Evolutionary conservation across 2,888 invertebrate species (phyloP), one percentile per base, ranked within the genome.

Genomic region (Sinelater perroti): DNA sequence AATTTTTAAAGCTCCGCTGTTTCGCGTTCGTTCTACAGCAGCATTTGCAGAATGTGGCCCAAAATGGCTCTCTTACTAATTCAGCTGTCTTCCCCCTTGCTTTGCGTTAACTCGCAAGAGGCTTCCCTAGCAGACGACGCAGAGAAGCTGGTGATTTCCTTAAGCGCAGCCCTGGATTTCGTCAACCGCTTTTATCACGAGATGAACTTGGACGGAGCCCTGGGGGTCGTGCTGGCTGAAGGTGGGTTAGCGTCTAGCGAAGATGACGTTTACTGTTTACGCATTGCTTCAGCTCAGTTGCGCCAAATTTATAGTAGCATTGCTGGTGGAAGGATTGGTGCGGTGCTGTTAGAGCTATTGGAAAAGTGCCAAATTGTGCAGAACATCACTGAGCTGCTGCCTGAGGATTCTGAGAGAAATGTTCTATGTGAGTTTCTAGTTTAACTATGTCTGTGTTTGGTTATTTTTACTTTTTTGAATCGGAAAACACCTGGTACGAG

Each of bases 131-230:
- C 35, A 8, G 16, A 18, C 14, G 57, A 63, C 24, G 30, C 56
- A 33, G 35, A 59, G 10, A 52, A 49, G 42, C 35, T 57, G 6
- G 31, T 56, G 10, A 42, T 33, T 28, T 47, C 62, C 1, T 42
- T 78, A 1, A 47, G 64, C 24, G 71, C 68, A 38, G 64, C 71
- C 18, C 57, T 79, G 1, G 63, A 71, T 61, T 79, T 75, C 36
- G 67, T 77, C 50, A 58, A 67, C 11, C 57, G 65, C 11, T 74
- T 75, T 58, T 70, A 73, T 13, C 52, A 68, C 2, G 71, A 78
- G 57, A 72, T 80, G 66, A 79, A 79, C 63, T 63, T 75, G 13
- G 80, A 80, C 56, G 74, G 73, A 2, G 64, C 71, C 30, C 69
- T 77, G 11, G 78, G 79, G 10, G 51, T 79, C 7, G 72, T 72